A percentile compares a stretch with the other conserved stretches of the same genome.
phyloP scores from a whole-genome alignment of 2,113 vertebrate species.

The Anhinga rufa region DNA sequence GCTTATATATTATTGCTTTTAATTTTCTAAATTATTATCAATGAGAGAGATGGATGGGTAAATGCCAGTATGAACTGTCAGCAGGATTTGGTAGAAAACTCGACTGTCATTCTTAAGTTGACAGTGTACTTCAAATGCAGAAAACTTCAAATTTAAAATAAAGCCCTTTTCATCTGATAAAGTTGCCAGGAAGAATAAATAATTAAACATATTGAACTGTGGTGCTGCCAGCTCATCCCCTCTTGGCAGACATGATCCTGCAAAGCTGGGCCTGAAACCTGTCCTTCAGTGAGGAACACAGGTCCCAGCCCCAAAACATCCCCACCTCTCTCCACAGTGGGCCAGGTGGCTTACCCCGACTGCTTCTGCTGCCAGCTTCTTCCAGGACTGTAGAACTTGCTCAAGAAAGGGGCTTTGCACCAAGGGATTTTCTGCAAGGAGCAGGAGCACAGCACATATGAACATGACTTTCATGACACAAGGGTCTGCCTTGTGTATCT shows the following conservation, averaged over 20 bases:
- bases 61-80: background rate
- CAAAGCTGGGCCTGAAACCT: background rate
- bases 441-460: background rate
- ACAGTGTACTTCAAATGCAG: background rate
- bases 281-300: background rate
- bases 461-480: background rate
- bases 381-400: background rate
- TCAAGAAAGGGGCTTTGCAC: background rate
- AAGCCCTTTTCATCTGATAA: background rate
- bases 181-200: background rate
- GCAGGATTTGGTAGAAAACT: background rate
- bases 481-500: background rate
- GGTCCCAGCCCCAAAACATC: background rate
- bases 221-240: background rate
- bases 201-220: background rate
- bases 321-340: fast-evolving
- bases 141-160: background rate
- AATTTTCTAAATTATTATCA: background rate
- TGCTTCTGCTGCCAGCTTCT: background rate
- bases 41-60: fast-evolving
- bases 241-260: background rate
- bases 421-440: background rate
- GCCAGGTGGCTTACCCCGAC: fast-evolving
- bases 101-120: background rate
- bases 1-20: background rate